These are phyloP conservation scores for Falco concolor DNA, from an alignment of 2,797 vertebrate genomes.

Conservation along the genomic window DNA sequence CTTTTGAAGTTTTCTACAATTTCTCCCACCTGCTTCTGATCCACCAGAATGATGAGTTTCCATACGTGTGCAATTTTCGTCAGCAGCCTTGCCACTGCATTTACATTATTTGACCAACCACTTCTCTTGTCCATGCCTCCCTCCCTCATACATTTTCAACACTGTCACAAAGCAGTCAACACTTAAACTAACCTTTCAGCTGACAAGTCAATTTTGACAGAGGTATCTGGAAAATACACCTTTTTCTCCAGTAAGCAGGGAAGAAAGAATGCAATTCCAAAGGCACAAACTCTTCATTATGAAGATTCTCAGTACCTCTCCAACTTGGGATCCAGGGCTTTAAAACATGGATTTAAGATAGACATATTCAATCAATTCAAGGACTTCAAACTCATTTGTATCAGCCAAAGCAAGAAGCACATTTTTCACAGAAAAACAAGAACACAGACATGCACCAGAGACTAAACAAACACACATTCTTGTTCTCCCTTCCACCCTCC, in stretches of 20 bases:
- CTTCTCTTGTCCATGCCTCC: neutral
- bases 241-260: neutral
- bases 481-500: neutral
- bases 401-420: neutral
- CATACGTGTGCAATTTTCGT: neutral
- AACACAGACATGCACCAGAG: neutral
- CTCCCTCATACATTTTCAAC: neutral
- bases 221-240: neutral
- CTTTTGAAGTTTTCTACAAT: neutral
- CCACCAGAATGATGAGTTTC: neutral
- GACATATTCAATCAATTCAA: neutral
- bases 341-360: neutral
- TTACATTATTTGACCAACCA: neutral
- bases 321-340: neutral
- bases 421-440: neutral
- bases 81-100: neutral
- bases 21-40: accelerated
- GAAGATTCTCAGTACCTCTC: neutral
- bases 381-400: neutral
- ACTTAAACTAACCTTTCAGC: neutral
- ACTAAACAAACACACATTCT: neutral
- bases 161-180: neutral
- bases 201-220: neutral
- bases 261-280: neutral
- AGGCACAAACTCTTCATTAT: neutral